phyloP scores from a whole-genome alignment of 2,113 vertebrate genomes.

The Cervus canadensis region DNA sequence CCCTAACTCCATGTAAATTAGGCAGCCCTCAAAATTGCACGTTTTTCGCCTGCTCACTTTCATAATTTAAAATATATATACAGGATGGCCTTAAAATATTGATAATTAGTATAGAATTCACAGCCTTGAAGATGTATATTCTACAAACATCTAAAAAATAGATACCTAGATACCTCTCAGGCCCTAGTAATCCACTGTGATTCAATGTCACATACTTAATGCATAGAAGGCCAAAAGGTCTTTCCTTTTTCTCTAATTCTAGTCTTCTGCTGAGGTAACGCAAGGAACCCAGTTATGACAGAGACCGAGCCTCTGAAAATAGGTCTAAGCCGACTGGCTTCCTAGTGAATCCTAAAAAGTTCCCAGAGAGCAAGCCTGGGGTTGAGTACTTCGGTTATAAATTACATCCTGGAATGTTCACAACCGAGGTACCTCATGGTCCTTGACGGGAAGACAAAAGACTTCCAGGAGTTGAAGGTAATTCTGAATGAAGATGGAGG shows the following conservation, averaged over 20 bases:
- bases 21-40: conserved; percentile 16
- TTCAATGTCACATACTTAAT: background rate
- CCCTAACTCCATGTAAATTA: conserved; percentile 16
- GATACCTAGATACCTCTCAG: background rate
- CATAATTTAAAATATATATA: conserved; percentile 50
- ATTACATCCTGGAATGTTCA: background rate
- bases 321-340: background rate
- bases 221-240: background rate
- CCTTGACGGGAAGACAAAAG: background rate
- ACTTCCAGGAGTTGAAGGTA: background rate
- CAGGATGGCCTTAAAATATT: conserved; percentile 5
- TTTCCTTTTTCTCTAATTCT: background rate
- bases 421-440: background rate
- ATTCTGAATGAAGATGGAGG: background rate
- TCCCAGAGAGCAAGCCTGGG: background rate
- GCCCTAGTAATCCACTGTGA: background rate
- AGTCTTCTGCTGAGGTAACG: conserved; percentile 17
- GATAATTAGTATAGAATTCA: background rate
- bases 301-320: background rate
- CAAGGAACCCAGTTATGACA: background rate
- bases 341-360: background rate
- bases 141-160: background rate
- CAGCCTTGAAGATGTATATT: background rate
- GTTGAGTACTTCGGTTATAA: background rate
- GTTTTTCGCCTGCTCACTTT: background rate